Conservation (phyloP, 1,140 invertebrate species). For the Pseudomyrmex concolor region DNA sequence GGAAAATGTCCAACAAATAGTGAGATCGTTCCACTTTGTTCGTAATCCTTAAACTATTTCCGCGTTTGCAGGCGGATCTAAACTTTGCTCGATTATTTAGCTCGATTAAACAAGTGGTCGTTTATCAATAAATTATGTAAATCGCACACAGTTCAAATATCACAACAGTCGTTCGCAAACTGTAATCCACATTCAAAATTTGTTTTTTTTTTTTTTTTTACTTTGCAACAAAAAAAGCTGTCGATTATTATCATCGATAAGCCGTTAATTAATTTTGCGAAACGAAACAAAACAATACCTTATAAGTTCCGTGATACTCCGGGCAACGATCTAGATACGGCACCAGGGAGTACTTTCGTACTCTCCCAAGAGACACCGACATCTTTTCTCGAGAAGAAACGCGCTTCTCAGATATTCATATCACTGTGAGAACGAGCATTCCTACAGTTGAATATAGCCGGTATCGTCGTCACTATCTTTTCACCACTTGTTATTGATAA, state of each 20-base stretch:
- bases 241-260: no score
- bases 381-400: conserved; percentile 26
- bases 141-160: not conserved
- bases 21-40: not conserved
- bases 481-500: conserved; percentile 21
- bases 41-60: not conserved
- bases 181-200: not conserved
- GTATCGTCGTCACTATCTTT: conserved; percentile 1
- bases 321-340: conserved; percentile 76
- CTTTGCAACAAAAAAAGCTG: not conserved
- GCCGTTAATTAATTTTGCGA: no score
- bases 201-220: no score
- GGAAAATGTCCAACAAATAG: conserved; percentile 23
- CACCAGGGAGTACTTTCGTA: conserved; percentile 76
- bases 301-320: conserved; percentile 75
- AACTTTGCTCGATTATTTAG: conserved; percentile 7
- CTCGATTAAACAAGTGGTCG: not conserved
- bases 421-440: conserved; percentile 36
- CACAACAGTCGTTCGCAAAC: not conserved
- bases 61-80: conserved; percentile 10
- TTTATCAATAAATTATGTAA: not conserved
- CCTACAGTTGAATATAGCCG: not conserved
- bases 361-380: conserved; percentile 62
- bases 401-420: not conserved
- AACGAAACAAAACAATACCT: conserved; percentile 58